phyloP scores from a whole-genome alignment of 2,113 vertebrate species.

The Odobenus rosmarus region DNA sequence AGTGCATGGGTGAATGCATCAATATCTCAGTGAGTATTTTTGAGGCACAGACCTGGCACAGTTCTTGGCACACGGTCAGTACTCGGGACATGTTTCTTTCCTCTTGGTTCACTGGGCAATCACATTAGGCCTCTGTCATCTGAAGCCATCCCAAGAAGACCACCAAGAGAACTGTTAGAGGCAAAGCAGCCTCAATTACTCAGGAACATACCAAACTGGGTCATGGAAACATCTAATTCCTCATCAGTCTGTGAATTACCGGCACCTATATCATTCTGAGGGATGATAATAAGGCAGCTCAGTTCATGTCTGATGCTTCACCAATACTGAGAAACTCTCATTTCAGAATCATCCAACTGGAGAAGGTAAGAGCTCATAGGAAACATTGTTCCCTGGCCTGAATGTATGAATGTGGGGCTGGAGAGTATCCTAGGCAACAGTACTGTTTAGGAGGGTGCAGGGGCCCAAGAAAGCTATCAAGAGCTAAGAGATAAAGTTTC shows the following conservation, averaged over 20 bases:
- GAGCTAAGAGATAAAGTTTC: background rate
- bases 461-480: background rate
- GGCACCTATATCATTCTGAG: background rate
- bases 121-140: background rate
- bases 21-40: background rate
- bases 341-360: background rate
- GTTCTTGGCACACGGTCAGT: background rate
- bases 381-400: background rate
- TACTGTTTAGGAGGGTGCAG: background rate
- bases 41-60: background rate
- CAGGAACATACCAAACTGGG: background rate
- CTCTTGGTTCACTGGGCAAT: background rate
- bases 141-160: background rate
- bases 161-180: background rate
- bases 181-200: background rate
- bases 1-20: background rate
- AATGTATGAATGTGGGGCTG: background rate
- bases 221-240: background rate
- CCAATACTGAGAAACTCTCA: background rate
- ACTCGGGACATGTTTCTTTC: background rate
- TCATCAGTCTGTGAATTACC: background rate
- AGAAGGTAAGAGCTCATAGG: background rate
- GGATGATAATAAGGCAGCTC: background rate
- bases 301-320: background rate
- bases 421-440: background rate